phyloP scores from a whole-genome alignment of 2,797 vertebrate species.

The Hipposideros larvatus region DNA sequence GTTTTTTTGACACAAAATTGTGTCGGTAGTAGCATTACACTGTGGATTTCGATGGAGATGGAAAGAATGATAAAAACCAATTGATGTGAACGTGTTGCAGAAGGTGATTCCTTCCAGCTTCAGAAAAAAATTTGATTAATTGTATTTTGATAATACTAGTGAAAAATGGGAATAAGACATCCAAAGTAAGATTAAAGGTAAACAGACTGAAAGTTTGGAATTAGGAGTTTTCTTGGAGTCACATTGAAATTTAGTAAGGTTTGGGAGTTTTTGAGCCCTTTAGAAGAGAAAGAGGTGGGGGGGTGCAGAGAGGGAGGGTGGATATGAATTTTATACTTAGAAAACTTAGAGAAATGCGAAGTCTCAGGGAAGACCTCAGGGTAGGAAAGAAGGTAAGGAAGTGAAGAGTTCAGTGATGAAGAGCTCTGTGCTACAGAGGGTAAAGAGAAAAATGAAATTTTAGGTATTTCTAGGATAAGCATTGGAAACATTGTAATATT shows the following conservation, averaged over 20 bases:
- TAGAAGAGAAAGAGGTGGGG: not conserved
- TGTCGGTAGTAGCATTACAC: not conserved
- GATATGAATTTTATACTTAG: not conserved
- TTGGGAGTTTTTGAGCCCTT: not conserved
- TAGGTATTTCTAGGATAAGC: not conserved
- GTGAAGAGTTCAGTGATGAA: not conserved
- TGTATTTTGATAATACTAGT: not conserved
- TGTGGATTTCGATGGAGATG: not conserved
- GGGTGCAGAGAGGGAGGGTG: no score
- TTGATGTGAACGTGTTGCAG: not conserved
- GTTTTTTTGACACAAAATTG: not conserved
- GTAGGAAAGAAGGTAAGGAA: not conserved
- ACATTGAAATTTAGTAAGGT: not conserved
- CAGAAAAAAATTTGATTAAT: not conserved
- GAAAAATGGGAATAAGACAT: not conserved
- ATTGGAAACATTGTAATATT: not conserved
- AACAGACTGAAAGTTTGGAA: not conserved
- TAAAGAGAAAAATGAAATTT: not conserved
- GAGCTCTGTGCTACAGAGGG: not conserved
- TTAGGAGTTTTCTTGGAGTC: not conserved
- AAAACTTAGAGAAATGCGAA: not conserved
- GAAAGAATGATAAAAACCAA: not conserved
- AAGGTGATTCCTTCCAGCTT: not conserved
- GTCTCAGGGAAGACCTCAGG: not conserved
- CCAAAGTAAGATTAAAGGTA: not conserved